Evolutionary conservation across 2,888 invertebrate genomes (phyloP), one percentile per base, ranked within the genome.

Genomic region (Volucella inanis): DNA sequence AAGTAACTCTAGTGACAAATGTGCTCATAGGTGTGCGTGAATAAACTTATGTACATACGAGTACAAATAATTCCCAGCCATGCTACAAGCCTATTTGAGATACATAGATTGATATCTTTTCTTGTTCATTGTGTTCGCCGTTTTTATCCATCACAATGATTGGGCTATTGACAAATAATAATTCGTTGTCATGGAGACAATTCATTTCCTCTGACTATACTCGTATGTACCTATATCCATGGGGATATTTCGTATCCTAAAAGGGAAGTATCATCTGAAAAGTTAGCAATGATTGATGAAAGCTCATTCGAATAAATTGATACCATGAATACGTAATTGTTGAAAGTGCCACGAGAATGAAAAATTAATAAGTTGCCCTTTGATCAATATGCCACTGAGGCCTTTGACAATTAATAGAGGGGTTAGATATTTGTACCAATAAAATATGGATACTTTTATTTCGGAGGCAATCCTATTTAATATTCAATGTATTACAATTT

Each of bases 311-410:
- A 39, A 67, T 67, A 59, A 59, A 76, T 76, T 67, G 57, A 12
- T 49, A 43, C 67, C 59, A 67, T 75, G 65, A 75, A 75, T 75
- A 31, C n/a, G 47, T 64, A 55, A 74, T 74, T 55, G 38, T 38
- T 22, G 18, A 47, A 41, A 74, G 39, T 64, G 41, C 47, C 45
- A 68, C 49, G 9, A 11, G n/a, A 54, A 14, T 68, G 31, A 45
- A 9, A 41, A 47, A 11, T 12, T 2, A 8, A 6, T 39, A 22
- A 10, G 12, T 15, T 18, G 50, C 15, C 41, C 9, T 41, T 22
- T 12, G 47, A 39, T 43, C 18, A 31, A 18, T 8, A 50, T 9
- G 61, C n/a, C 52, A 71, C 22, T 52, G 15, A n/a, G 41, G 41
- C 18, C 14, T 15, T 54, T 38, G 10, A n/a, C 15, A 12, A 41